Percentiles rank a stretch among this genome's conserved stretches.
Conservation (phyloP, 1,140 invertebrate genomes). For the Papilio polyxenes region DNA sequence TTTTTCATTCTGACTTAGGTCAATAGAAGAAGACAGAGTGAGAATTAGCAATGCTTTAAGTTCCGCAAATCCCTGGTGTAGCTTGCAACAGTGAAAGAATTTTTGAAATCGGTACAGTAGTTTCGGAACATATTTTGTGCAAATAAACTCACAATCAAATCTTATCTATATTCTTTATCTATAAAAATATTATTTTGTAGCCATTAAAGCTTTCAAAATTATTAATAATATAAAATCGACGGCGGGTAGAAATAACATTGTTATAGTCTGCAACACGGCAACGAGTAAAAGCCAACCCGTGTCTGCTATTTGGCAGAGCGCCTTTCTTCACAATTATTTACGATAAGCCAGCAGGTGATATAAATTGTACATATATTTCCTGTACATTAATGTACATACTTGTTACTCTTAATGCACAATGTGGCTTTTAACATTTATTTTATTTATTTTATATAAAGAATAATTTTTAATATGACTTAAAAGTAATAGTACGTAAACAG, state of each 20-base stretch:
- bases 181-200: neutral
- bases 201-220: neutral
- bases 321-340: conserved; percentile 8
- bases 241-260: neutral
- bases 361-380: neutral
- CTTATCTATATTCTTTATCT: neutral
- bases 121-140: too few relatives aligned
- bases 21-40: too few relatives aligned
- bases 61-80: too few relatives aligned
- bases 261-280: neutral
- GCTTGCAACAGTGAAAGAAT: too few relatives aligned
- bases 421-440: neutral
- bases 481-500: too few relatives aligned
- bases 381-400: neutral
- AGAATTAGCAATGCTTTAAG: too few relatives aligned
- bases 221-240: neutral
- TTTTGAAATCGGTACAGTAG: too few relatives aligned
- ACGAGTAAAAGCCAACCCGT: neutral
- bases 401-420: neutral
- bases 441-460: too few relatives aligned
- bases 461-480: too few relatives aligned
- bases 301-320: neutral
- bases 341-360: neutral
- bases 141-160: too few relatives aligned
- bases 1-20: neutral